A percentile compares a stretch with the other conserved stretches of the same genome.
phyloP scores from a whole-genome alignment of 2,113 vertebrate species.

The Epinephelus cyanopodus region DNA sequence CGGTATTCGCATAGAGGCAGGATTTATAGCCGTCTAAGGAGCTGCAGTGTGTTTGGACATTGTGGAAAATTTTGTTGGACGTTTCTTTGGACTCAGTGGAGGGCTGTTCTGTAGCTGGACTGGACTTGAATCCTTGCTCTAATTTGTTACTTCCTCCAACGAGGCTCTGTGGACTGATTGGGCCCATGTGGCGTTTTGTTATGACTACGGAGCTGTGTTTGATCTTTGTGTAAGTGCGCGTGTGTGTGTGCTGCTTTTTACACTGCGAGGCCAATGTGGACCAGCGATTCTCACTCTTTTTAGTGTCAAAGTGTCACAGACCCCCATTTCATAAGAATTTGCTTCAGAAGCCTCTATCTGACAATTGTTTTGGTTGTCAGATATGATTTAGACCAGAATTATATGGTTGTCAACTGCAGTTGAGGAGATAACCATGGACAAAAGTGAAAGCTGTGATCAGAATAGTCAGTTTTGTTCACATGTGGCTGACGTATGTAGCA shows the following conservation, averaged over 20 bases:
- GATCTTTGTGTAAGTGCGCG: slow-evolving; percentile 26
- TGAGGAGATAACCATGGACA: too few species aligned
- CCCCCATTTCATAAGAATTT: too few species aligned
- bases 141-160: slow-evolving; percentile 70
- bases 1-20: background rate
- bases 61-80: slow-evolving; percentile 26
- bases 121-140: slow-evolving; percentile 38
- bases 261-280: background rate
- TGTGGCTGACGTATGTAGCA: too few species aligned
- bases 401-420: too few species aligned
- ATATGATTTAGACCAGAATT: too few species aligned
- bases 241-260: background rate
- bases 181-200: slow-evolving; percentile 33
- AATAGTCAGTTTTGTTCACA: too few species aligned
- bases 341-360: too few species aligned
- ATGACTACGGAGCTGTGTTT: slow-evolving; percentile 23
- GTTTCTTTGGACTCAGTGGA: slow-evolving; percentile 3
- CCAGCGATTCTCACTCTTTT: too few species aligned
- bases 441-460: too few species aligned
- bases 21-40: slow-evolving; percentile 5
- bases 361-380: too few species aligned
- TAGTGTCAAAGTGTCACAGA: too few species aligned
- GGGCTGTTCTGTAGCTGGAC: slow-evolving; percentile 5
- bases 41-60: slow-evolving; percentile 19
- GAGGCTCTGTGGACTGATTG: slow-evolving; percentile 30